These are phyloP conservation scores for Conus betulinus DNA, from an alignment of 1,140 invertebrate genomes.

Conservation along the genomic window DNA sequence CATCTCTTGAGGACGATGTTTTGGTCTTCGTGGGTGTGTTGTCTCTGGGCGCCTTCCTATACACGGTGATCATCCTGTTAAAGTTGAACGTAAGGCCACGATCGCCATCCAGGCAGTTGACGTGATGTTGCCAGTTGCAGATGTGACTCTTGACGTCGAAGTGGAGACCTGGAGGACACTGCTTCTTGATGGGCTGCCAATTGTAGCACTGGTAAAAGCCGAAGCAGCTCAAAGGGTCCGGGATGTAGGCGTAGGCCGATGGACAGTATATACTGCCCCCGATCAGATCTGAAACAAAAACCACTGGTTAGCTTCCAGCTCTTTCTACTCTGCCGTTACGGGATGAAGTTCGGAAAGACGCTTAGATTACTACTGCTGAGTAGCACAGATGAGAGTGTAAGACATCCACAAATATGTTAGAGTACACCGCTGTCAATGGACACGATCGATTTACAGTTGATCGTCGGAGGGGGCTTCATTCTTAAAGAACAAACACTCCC, in stretches of 20 bases:
- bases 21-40: background rate
- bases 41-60: background rate
- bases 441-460: too few species aligned
- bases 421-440: too few species aligned
- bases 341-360: too few species aligned
- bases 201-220: constrained; percentile 49
- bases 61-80: background rate
- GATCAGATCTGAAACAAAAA: background rate
- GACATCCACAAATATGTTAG: too few species aligned
- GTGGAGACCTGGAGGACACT: constrained; percentile 37
- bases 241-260: constrained; percentile 37
- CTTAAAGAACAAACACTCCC: too few species aligned
- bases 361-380: too few species aligned
- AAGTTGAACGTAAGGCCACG: constrained; percentile 34
- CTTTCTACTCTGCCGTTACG: too few species aligned
- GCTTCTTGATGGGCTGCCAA: constrained; percentile 41
- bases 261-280: constrained; percentile 28
- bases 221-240: constrained; percentile 41
- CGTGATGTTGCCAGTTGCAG: constrained; percentile 48
- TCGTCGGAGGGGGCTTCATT: too few species aligned
- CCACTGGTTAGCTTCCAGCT: background rate
- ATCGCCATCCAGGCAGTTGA: constrained; percentile 43
- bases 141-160: constrained; percentile 34
- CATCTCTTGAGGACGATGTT: background rate
- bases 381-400: too few species aligned